phyloP scores from a whole-genome alignment of 2,888 invertebrate genomes.

The Ectemnius lituratus region DNA sequence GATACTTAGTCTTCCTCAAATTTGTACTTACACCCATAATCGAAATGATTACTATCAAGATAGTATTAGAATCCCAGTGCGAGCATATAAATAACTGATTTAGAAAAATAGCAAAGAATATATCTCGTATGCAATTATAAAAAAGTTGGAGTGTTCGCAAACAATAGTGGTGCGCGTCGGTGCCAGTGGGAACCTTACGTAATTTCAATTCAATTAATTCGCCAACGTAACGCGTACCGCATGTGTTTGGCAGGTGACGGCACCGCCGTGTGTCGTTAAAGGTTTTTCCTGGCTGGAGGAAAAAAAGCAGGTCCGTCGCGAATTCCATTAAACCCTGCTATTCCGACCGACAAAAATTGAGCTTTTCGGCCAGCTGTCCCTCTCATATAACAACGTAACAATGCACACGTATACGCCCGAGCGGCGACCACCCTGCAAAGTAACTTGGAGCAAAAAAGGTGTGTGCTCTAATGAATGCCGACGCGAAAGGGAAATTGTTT shows the following conservation, averaged over 20 bases:
- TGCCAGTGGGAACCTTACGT: not conserved
- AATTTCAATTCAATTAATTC: constrained; percentile 37
- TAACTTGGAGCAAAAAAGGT: constrained; percentile 39
- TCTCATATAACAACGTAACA: constrained; percentile 50
- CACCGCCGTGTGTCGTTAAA: constrained; percentile 46
- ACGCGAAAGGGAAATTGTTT: constrained; percentile 50
- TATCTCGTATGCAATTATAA: not conserved
- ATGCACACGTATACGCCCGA: constrained; percentile 23
- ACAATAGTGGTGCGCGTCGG: too few relatives aligned
- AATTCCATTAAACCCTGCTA: constrained; percentile 53
- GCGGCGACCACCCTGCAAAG: constrained; percentile 31
- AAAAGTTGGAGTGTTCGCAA: too few relatives aligned
- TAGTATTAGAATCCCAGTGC: not conserved
- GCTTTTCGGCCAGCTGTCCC: constrained; percentile 54
- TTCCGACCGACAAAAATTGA: constrained; percentile 53
- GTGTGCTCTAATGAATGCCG: constrained; percentile 13
- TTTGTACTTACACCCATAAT: too few relatives aligned
- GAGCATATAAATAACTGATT: not conserved
- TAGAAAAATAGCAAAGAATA: not conserved
- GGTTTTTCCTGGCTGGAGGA: constrained; percentile 15
- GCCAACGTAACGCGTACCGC: constrained; percentile 26
- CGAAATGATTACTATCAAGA: too few relatives aligned
- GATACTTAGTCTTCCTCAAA: too few relatives aligned
- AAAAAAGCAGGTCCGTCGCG: constrained; percentile 28
- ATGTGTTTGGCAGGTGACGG: constrained; percentile 55